Conservation (phyloP, 2,888 invertebrate species). For the Drosophila villosipedis region DNA sequence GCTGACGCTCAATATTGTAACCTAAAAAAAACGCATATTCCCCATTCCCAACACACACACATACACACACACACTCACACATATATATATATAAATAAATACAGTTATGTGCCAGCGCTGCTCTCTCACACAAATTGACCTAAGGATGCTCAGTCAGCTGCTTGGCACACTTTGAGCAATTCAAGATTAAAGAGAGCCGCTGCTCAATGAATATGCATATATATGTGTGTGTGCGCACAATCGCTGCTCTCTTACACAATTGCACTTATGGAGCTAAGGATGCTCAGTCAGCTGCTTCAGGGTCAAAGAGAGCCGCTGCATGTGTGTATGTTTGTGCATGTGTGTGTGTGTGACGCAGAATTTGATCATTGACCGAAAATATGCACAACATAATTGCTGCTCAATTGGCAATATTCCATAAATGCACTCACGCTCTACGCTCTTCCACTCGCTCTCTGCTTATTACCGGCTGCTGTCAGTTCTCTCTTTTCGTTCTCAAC, state of each 20-base stretch:
- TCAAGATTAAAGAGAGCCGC: not conserved
- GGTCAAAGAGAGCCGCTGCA: not conserved
- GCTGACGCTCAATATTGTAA: too few relatives aligned
- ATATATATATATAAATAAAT: not conserved
- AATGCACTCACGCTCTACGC: not conserved
- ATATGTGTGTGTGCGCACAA: not conserved
- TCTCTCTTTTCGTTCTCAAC: slow-evolving; percentile 10
- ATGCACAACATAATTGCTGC: not conserved
- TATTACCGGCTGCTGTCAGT: slow-evolving; percentile 1
- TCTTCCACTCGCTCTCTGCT: not conserved
- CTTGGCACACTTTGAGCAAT: not conserved
- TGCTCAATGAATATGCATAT: not conserved
- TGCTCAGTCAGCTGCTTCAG: not conserved
- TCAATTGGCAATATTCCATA: slow-evolving; percentile 43
- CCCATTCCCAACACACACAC: not conserved
- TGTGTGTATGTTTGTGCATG: not conserved
- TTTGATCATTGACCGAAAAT: not conserved
- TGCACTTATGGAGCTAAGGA: not conserved
- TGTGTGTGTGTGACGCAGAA: not conserved
- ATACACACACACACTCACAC: too few relatives aligned
- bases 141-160: not conserved
- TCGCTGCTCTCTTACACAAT: not conserved
- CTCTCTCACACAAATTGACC: not conserved
- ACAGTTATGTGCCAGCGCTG: not conserved
- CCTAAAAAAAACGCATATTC: not conserved